phyloP scores from a whole-genome alignment of 2,888 invertebrate genomes.

The Drosophila peninsularis region DNA sequence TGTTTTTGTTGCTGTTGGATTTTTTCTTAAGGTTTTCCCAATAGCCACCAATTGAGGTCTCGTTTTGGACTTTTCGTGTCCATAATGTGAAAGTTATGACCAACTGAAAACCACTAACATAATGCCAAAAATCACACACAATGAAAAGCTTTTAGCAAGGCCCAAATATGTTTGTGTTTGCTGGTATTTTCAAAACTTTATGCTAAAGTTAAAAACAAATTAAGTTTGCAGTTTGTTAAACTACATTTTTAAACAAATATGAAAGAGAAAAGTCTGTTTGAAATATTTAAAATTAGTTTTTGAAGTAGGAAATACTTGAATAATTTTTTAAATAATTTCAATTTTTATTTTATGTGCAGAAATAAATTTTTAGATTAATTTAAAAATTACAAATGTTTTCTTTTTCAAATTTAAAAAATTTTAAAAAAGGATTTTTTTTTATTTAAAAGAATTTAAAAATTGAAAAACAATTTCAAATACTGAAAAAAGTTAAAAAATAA shows the following conservation, averaged over 20 bases:
- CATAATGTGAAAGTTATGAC: conserved; percentile 60
- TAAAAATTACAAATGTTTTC: too few species aligned
- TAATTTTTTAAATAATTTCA: too few species aligned
- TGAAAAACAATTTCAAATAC: too few species aligned
- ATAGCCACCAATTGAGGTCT: conserved; percentile 46
- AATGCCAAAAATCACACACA: conserved; percentile 33
- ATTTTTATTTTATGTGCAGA: too few species aligned
- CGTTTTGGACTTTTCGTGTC: conserved; percentile 29
- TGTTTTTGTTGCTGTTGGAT: conserved; percentile 21
- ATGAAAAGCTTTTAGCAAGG: conserved; percentile 8
- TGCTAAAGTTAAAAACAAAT: background rate
- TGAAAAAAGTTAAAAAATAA: background rate
- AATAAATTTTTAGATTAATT: too few species aligned
- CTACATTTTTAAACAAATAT: background rate
- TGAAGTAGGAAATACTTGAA: too few species aligned
- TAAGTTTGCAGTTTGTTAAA: background rate
- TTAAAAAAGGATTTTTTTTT: too few species aligned
- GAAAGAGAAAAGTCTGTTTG: conserved; percentile 4
- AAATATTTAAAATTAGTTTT: background rate
- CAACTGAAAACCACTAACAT: conserved; percentile 29
- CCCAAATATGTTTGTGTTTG: conserved; percentile 1
- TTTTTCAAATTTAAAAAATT: too few species aligned
- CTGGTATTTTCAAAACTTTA: conserved; percentile 22
- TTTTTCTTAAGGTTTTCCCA: conserved; percentile 49
- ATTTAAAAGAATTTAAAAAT: too few species aligned